These are phyloP conservation scores for Myotis daubentonii DNA, from an alignment of 2,797 vertebrate genomes.

Conservation along the genomic window DNA sequence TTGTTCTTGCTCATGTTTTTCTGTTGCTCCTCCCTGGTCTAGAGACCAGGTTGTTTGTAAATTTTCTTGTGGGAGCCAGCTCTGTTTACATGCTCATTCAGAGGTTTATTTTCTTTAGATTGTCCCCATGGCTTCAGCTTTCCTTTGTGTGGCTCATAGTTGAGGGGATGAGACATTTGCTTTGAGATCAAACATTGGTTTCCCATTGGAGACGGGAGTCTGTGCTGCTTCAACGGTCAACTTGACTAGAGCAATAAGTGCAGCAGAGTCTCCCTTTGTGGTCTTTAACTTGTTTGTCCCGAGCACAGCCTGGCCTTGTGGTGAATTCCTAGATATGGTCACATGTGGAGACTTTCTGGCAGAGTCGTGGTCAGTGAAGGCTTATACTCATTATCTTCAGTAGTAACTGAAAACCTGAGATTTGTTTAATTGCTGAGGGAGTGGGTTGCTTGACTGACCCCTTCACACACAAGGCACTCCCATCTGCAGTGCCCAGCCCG, in stretches of 20 bases:
- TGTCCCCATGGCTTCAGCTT: conserved; percentile 92
- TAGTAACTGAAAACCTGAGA: conserved; percentile 93
- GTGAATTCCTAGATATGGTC: conserved; percentile 60
- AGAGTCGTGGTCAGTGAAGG: conserved; percentile 93
- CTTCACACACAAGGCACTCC: conserved; percentile 79
- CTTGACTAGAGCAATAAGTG: conserved; percentile 88
- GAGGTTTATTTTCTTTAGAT: conserved; percentile 85
- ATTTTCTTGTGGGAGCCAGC: conserved; percentile 85
- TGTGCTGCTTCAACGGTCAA: conserved; percentile 80
- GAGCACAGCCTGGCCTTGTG: conserved; percentile 59
- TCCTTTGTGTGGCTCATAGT: conserved; percentile 94
- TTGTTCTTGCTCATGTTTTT: conserved; percentile 83
- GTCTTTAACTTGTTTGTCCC: conserved; percentile 63
- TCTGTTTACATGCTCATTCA: conserved; percentile 78
- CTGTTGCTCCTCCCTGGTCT: conserved; percentile 89
- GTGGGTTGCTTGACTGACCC: conserved; percentile 85
- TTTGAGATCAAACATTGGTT: conserved; percentile 92
- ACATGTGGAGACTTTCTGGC: conserved; percentile 87
- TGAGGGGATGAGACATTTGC: conserved; percentile 93
- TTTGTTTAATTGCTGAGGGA: conserved; percentile 92
- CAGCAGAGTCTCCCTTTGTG: conserved; percentile 11
- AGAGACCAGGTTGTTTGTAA: conserved; percentile 89
- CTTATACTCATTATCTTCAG: conserved; percentile 93
- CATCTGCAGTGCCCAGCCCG: conserved; percentile 66
- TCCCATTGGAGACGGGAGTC: conserved; percentile 89